Percentiles rank a stretch among this genome's conserved stretches.
Evolutionary conservation across 1,140 invertebrate species (phyloP).

Genomic region (Phenacoccus solenopsis): DNA sequence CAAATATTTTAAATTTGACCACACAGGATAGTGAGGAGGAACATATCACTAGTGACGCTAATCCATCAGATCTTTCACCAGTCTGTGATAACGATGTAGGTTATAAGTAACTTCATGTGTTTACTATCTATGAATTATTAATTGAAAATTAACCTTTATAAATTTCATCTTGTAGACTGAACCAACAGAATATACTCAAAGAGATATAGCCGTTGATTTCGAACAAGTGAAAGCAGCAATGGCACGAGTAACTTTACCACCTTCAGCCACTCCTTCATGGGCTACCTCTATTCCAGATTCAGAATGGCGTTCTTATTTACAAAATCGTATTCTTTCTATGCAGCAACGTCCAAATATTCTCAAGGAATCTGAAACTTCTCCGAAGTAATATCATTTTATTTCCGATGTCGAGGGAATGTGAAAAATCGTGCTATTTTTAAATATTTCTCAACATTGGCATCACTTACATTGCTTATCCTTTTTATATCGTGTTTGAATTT

Average conservation of each 20-base stretch:
- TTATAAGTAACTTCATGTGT: not conserved
- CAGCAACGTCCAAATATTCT: no score
- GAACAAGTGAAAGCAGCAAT: slow-evolving; percentile 12
- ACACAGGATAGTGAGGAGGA: not conserved
- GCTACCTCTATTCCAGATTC: slow-evolving; percentile 12
- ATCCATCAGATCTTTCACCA: not conserved
- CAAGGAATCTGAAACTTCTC: no score
- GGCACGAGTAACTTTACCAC: not conserved
- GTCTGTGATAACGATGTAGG: not conserved
- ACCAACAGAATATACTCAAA: not conserved
- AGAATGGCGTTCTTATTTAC: not conserved
- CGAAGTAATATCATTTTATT: no score
- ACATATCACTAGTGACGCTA: not conserved
- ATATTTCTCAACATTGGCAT: no score
- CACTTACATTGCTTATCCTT: no score
- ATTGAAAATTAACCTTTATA: not conserved
- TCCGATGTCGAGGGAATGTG: no score
- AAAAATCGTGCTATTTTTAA: no score
- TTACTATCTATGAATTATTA: not conserved
- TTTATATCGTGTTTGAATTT: no score
- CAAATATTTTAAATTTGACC: not conserved
- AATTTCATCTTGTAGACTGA: not conserved
- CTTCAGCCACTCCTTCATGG: slow-evolving; percentile 17
- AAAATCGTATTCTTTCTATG: not conserved
- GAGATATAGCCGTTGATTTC: slow-evolving; percentile 8